Evolutionary conservation across 2,888 invertebrate genomes (phyloP).

Genomic region (Dinocampus coccinellae): DNA sequence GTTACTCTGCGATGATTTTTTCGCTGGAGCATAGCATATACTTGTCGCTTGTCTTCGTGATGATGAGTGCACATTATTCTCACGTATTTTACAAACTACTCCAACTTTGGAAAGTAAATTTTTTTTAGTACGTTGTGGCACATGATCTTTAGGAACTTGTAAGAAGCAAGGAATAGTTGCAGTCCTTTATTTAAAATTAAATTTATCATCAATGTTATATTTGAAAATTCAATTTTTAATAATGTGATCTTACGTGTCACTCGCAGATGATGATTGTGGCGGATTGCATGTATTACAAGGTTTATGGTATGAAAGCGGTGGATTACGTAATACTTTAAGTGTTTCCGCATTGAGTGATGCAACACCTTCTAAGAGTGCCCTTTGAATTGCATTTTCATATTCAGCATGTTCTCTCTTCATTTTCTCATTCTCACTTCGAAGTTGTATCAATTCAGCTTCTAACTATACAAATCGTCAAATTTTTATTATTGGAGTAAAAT

Average conservation of each 20-base stretch:
- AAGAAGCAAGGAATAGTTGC: constrained; percentile 28
- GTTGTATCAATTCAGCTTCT: constrained; percentile 54
- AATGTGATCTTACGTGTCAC: constrained; percentile 32
- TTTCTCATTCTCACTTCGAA: constrained; percentile 60
- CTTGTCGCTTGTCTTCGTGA: constrained; percentile 24
- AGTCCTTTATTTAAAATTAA: constrained; percentile 22
- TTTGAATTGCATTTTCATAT: constrained; percentile 64
- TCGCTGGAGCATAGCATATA: constrained; percentile 8
- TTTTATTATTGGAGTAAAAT: background rate
- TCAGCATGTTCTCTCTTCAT: constrained; percentile 60
- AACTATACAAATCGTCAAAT: no score
- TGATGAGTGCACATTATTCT: constrained; percentile 8
- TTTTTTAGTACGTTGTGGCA: constrained; percentile 26
- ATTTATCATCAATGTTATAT: background rate
- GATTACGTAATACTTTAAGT: constrained; percentile 58
- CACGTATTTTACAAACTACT: constrained; percentile 1
- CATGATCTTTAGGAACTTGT: constrained; percentile 31
- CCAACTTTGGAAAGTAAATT: constrained; percentile 7
- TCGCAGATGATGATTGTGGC: constrained; percentile 19
- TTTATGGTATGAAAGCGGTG: constrained; percentile 52
- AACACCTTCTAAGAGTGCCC: constrained; percentile 63
- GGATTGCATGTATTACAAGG: constrained; percentile 52
- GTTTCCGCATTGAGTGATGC: constrained; percentile 64
- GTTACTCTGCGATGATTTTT: constrained; percentile 24
- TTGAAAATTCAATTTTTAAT: background rate